Percentiles rank a stretch among this genome's conserved stretches.
phyloP scores from a whole-genome alignment of 2,888 invertebrate species.

The Horisme vitalbata region DNA sequence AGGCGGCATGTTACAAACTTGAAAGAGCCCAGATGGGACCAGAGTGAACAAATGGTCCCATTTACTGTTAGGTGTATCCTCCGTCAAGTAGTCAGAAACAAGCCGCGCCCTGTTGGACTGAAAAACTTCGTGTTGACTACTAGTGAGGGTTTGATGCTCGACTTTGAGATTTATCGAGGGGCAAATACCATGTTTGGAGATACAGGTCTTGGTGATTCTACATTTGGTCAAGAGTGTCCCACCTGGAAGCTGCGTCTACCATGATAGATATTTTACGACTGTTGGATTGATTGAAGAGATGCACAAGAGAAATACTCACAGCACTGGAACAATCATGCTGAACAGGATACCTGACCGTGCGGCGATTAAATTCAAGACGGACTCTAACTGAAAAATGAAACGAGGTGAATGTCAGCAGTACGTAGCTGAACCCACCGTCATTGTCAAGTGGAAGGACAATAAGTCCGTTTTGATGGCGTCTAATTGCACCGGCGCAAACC shows the following conservation, averaged over 20 bases:
- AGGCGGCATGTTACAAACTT: too few species aligned
- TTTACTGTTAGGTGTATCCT: conserved; percentile 2
- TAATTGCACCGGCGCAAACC: conserved; percentile 9
- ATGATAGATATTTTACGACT: conserved; percentile 35
- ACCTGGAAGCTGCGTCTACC: conserved; percentile 35
- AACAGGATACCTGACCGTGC: conserved; percentile 22
- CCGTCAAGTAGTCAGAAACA: not conserved
- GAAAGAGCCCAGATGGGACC: too few species aligned
- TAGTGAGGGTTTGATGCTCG: conserved; percentile 18
- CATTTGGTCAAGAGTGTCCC: too few species aligned
- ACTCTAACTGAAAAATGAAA: conserved; percentile 2
- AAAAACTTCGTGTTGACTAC: conserved; percentile 9
- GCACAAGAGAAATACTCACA: conserved; percentile 3
- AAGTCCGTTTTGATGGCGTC: conserved; percentile 33
- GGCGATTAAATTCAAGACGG: conserved; percentile 26
- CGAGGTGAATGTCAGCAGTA: conserved; percentile 5
- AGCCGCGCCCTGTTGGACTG: conserved; percentile 7
- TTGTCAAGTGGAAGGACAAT: conserved; percentile 35
- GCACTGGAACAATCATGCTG: conserved; percentile 10
- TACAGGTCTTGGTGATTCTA: too few species aligned
- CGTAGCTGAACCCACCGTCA: conserved; percentile 13
- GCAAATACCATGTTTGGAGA: conserved; percentile 1
- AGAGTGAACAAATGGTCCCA: too few species aligned
- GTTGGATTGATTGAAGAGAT: conserved; percentile 34
- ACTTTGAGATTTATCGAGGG: conserved; percentile 9